phyloP scores from a whole-genome alignment of 2,113 vertebrate species.

The Lagopus muta region DNA sequence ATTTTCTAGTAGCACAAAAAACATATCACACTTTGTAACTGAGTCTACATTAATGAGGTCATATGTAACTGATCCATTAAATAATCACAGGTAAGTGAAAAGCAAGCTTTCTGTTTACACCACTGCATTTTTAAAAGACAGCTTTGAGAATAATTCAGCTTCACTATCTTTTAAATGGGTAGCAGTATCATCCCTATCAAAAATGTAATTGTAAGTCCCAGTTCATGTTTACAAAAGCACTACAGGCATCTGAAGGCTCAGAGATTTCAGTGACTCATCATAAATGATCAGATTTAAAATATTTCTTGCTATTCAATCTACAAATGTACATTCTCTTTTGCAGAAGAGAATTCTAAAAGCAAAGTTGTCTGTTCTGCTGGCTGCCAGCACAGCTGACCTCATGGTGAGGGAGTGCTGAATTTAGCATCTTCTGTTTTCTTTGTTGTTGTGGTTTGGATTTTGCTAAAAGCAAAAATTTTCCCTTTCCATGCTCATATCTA shows the following conservation, averaged over 20 bases:
- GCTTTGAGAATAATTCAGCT: background rate
- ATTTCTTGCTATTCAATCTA: background rate
- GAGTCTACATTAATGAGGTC: background rate
- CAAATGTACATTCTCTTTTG: background rate
- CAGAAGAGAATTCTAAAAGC: background rate
- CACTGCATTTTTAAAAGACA: background rate
- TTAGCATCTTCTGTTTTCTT: background rate
- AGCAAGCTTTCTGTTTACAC: background rate
- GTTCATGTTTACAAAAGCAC: background rate
- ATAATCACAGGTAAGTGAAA: background rate
- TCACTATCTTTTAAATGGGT: background rate
- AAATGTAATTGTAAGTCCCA: background rate
- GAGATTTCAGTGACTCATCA: background rate
- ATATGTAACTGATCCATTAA: background rate
- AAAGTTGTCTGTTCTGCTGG: background rate
- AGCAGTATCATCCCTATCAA: background rate
- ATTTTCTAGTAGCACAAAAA: background rate
- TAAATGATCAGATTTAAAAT: background rate
- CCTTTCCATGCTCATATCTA: background rate
- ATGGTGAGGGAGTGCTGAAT: too few relatives aligned
- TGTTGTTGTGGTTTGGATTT: background rate
- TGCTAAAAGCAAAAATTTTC: background rate
- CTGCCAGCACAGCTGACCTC: background rate
- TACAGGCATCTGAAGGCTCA: background rate
- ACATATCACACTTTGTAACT: background rate